A percentile compares a stretch with the other conserved stretches of the same genome.
These are phyloP conservation scores for Ochropleura leucogaster DNA, from an alignment of 2,888 invertebrate species.

Conservation along the genomic window DNA sequence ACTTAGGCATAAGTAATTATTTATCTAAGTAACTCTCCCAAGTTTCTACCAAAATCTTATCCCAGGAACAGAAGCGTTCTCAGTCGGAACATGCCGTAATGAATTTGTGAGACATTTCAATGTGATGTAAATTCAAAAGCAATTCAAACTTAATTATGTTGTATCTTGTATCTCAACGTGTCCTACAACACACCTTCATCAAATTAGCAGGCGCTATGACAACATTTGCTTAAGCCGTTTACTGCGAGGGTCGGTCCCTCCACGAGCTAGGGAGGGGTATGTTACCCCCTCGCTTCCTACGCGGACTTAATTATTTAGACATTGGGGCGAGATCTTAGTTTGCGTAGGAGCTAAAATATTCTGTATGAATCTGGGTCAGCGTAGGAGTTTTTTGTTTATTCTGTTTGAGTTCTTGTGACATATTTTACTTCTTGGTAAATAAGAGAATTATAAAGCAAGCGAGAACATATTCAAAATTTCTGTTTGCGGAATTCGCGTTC, in stretches of 20 bases:
- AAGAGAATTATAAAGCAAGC: background rate
- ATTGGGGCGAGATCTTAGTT: slow-evolving; percentile 46
- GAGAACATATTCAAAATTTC: background rate
- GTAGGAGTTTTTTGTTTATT: slow-evolving; percentile 22
- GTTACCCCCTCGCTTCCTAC: slow-evolving; percentile 15
- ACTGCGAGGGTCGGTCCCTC: slow-evolving; percentile 70
- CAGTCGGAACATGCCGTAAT: slow-evolving; percentile 11
- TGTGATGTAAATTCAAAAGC: slow-evolving; percentile 22
- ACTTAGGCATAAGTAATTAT: background rate
- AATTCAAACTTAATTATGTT: slow-evolving; percentile 38
- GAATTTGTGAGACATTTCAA: slow-evolving; percentile 46
- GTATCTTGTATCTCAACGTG: slow-evolving; percentile 38
- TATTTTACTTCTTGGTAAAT: slow-evolving; percentile 9
- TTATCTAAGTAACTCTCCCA: background rate
- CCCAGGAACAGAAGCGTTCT: background rate
- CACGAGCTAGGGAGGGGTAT: slow-evolving; percentile 11
- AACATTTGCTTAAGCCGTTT: slow-evolving; percentile 78
- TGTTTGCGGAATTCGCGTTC: background rate
- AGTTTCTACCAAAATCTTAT: slow-evolving; percentile 19
- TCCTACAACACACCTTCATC: slow-evolving; percentile 60
- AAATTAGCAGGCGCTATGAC: slow-evolving; percentile 77
- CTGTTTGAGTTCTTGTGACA: slow-evolving; percentile 14
- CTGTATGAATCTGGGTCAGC: slow-evolving; percentile 49
- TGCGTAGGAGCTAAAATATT: slow-evolving; percentile 43
- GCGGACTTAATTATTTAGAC: slow-evolving; percentile 59